These are phyloP conservation scores for Brachypteracias leptosomus DNA, from an alignment of 2,113 vertebrate genomes.

Conservation along the genomic window DNA sequence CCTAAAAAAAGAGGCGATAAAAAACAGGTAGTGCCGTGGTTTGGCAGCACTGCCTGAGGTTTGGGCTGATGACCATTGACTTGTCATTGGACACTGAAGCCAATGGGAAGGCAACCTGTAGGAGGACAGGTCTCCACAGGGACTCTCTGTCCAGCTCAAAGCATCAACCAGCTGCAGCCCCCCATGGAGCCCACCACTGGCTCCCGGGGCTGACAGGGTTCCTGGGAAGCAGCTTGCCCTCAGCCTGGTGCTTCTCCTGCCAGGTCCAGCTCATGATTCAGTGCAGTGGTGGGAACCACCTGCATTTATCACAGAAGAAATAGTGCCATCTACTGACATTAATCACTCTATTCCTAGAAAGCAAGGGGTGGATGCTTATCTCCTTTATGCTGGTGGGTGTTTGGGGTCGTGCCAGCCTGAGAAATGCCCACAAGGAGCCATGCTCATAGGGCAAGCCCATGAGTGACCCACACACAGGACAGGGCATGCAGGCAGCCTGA, in stretches of 20 bases:
- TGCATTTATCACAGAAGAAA: slow-evolving; percentile 25
- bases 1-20: background rate
- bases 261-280: background rate
- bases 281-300: background rate
- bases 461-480: fast-evolving
- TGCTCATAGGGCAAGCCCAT: background rate
- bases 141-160: background rate
- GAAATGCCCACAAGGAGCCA: background rate
- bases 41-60: background rate
- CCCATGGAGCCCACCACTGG: fast-evolving
- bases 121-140: background rate
- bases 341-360: slow-evolving; percentile 11
- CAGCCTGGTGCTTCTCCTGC: background rate
- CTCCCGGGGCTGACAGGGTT: background rate
- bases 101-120: background rate
- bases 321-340: slow-evolving; percentile 60
- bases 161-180: fast-evolving
- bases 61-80: background rate
- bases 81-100: fast-evolving
- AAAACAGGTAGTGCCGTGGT: background rate
- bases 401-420: background rate
- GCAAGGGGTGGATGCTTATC: background rate
- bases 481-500: background rate
- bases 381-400: fast-evolving
- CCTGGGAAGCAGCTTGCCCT: background rate